Conservation (phyloP, 2,888 invertebrate genomes). For the Euproctis similis region DNA sequence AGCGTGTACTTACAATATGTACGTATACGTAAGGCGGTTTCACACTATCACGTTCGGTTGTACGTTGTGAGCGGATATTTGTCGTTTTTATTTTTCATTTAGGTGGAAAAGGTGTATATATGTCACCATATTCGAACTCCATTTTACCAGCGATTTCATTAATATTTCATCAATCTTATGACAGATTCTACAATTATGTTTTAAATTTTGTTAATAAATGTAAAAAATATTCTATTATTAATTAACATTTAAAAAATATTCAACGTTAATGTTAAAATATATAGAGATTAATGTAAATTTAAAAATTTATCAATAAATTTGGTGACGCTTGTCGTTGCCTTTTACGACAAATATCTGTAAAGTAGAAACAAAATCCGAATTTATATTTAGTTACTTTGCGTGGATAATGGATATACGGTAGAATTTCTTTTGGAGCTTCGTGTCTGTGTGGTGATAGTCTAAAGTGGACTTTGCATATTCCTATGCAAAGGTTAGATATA, state of each 20-base stretch:
- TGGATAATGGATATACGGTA: constrained; percentile 12
- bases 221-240: no score
- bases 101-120: no score
- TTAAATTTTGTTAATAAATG: constrained; percentile 1
- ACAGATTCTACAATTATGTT: no score
- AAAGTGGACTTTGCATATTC: constrained; percentile 16
- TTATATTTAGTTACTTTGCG: constrained; percentile 24
- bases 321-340: neutral
- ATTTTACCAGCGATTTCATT: no score
- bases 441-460: constrained; percentile 16
- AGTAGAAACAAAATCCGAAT: constrained; percentile 25
- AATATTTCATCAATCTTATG: no score
- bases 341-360: constrained; percentile 20
- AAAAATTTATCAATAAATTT: no score
- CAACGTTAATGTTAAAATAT: neutral
- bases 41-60: constrained; percentile 11
- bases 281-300: no score
- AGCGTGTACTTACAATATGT: constrained; percentile 36
- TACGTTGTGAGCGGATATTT: constrained; percentile 16
- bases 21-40: constrained; percentile 24
- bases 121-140: no score
- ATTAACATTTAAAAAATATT: constrained; percentile 1
- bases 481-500: constrained; percentile 20
- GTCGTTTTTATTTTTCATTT: no score
- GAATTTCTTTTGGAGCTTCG: constrained; percentile 16